Base-by-base conservation (phyloP, 2,113 vertebrate genomes). In the Physeter macrocephalus region DNA sequence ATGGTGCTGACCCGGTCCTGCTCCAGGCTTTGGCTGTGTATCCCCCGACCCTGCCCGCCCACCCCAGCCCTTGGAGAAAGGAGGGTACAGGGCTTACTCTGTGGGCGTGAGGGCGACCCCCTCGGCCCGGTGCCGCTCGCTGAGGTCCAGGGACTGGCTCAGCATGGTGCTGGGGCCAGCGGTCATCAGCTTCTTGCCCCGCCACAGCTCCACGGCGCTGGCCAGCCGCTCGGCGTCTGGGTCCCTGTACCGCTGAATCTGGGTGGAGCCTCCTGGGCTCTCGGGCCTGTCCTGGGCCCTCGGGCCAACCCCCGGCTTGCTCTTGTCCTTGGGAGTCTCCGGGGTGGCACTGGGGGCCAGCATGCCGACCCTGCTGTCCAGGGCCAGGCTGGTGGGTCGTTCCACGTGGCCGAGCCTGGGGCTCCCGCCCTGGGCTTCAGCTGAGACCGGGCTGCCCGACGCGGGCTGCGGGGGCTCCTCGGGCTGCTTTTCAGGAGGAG, bases 191-290 rank as follows among this genome's bases (percentile, higher is more conserved):
- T 98, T 98, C 97, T 98, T 99, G 87, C 99, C 99, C 62, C 98
- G 99, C 99, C 99, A 99, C 57, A 99, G 98, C 72, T 99, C 99
- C 1, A 99, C 99, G 39, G 99, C 99, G 39, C 97, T 98, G 95
- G 99, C 99, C 0, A 99, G 97, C 1, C 98, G 99, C 2, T 96
- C 98, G 0, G 98, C 72, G 46, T 99, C 98, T 15, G 82, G 97
- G 41, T 98, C 98, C 82, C 98, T 98, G 1, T 99, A 99, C 93
- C 99, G 98, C 2, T 99, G 99, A 88, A 99, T 98, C 75, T 91
- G 98, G 12, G 83, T 52, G 0, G 99, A 49, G 41, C 97, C 62
- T 23, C 97, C 88, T 0, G 98, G 98, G 94, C 98, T 98, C 61
- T 98, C 96, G 5, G 97, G 86, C 0, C 98, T 98, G 13, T 98